A percentile compares a stretch with the other conserved stretches of the same genome.
phyloP scores from a whole-genome alignment of 1,140 invertebrate species.

The Formica exsecta region DNA sequence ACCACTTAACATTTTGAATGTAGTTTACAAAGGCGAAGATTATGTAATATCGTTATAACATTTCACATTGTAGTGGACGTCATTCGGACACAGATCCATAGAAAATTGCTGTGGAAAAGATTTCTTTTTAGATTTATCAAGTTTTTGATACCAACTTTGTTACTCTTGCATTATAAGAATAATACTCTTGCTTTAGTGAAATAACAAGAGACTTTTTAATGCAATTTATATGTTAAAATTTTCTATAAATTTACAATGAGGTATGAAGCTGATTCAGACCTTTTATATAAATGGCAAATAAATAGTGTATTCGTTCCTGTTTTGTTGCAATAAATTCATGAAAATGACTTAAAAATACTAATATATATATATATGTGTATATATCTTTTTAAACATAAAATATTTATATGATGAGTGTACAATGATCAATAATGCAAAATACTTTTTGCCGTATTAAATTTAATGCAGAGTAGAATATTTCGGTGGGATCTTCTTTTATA shows the following conservation, averaged over 20 bases:
- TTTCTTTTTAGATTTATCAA: conserved; percentile 34
- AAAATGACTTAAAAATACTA: conserved; percentile 54
- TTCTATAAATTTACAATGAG: conserved; percentile 56
- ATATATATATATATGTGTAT: conserved; percentile 17
- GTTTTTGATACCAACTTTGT: conserved; percentile 54
- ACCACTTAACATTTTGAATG: conserved; percentile 69
- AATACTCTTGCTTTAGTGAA: conserved; percentile 6
- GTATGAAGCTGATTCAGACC: conserved; percentile 62
- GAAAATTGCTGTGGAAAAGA: conserved; percentile 26
- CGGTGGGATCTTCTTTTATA: neutral
- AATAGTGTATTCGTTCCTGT: conserved; percentile 33
- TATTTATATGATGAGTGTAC: conserved; percentile 40
- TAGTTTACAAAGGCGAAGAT: conserved; percentile 66
- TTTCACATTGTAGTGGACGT: conserved; percentile 59
- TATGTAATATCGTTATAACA: conserved; percentile 64
- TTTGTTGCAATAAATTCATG: conserved; percentile 35
- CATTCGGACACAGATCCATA: conserved; percentile 30
- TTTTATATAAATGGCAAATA: conserved; percentile 41
- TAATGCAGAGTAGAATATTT: conserved; percentile 34
- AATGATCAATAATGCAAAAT: neutral
- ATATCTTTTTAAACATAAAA: conserved; percentile 15
- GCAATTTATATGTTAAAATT: conserved; percentile 58
- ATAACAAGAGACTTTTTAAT: conserved; percentile 53
- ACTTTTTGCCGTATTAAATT: conserved; percentile 57
- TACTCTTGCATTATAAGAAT: conserved; percentile 37